These are phyloP conservation scores for Ophion ellenae DNA, from an alignment of 2,888 invertebrate genomes.

Conservation along the genomic window DNA sequence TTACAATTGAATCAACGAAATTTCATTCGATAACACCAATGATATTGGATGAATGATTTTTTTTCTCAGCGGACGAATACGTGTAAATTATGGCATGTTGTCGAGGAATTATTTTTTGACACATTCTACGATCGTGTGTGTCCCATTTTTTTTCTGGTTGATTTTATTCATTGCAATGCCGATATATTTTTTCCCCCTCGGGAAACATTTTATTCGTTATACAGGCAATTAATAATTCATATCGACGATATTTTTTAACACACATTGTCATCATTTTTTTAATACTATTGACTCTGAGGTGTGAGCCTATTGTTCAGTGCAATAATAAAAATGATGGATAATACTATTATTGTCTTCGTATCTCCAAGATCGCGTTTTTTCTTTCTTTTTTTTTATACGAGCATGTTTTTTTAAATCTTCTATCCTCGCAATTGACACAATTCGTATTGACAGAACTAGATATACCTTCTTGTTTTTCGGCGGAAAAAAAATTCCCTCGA, in stretches of 20 bases:
- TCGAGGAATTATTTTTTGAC: neutral
- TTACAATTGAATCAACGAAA: too few species aligned
- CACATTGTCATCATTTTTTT: neutral
- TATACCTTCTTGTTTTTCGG: slow-evolving; percentile 6
- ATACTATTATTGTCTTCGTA: slow-evolving; percentile 62
- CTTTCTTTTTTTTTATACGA: slow-evolving; percentile 4
- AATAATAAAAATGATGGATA: slow-evolving; percentile 4
- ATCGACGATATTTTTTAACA: neutral
- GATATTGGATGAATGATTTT: too few species aligned
- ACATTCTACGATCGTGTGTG: neutral
- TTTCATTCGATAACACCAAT: too few species aligned
- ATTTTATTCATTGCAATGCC: neutral
- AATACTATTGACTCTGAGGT: neutral
- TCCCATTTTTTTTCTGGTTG: neutral
- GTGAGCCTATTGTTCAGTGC: neutral
- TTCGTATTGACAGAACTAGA: slow-evolving; percentile 15
- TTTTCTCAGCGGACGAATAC: too few species aligned
- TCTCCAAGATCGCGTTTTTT: slow-evolving; percentile 1
- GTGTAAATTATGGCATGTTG: too few species aligned
- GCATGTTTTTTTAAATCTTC: neutral
- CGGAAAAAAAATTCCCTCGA: neutral
- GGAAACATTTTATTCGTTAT: slow-evolving; percentile 44
- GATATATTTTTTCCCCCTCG: neutral
- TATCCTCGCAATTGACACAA: slow-evolving; percentile 33
- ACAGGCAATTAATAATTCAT: slow-evolving; percentile 16